Base-by-base conservation (phyloP, 2,113 vertebrate species). In the Glaucidium brasilianum region DNA sequence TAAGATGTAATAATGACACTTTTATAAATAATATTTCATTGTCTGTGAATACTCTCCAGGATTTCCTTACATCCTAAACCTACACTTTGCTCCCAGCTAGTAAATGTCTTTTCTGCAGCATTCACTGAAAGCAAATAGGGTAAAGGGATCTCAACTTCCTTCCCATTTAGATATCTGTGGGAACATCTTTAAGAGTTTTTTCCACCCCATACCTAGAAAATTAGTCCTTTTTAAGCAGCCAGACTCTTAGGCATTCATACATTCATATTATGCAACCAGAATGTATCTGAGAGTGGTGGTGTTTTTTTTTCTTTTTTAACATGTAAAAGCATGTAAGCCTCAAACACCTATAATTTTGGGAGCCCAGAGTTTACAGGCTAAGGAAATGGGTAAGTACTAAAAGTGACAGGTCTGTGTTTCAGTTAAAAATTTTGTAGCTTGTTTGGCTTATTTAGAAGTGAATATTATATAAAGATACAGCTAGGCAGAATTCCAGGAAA, bases 11-110 rank as follows among this genome's bases (percentile, higher is more conserved):
- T 97, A 96, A 96, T 96, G 88, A 93, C 85, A 93, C 76, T 96
- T 94, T 96, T 93, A 96, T 84, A 96, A 96, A 96, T 96, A 90
- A 90, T 84, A 88, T 92, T 97, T 95, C 39, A 84, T 95, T 92
- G 72, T 94, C 88, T 95, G 90, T 96, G 96, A 94, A 95, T 96
- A 93, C 52, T 86, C 21, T 96, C 88, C 92, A 96, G 94, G 75
- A 96, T 94, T 96, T 96, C 82, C 82, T 91, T 88, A 88, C 75
- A 89, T 91, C 75, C 85, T 92, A 91, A 94, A 90, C 47, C 60
- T 86, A 88, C 60, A 88, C 56, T 64, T 95, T 95, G 79, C 91
- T 96, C 56, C 88, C 64, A 96, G 92, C 79, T 88, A 95, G 73
- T 81, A 95, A 94, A 95, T 92, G 83, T 8, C 37, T 69, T 94